Evolutionary conservation across 2,113 vertebrate species (phyloP).

Genomic region (Sprattus sprattus): DNA sequence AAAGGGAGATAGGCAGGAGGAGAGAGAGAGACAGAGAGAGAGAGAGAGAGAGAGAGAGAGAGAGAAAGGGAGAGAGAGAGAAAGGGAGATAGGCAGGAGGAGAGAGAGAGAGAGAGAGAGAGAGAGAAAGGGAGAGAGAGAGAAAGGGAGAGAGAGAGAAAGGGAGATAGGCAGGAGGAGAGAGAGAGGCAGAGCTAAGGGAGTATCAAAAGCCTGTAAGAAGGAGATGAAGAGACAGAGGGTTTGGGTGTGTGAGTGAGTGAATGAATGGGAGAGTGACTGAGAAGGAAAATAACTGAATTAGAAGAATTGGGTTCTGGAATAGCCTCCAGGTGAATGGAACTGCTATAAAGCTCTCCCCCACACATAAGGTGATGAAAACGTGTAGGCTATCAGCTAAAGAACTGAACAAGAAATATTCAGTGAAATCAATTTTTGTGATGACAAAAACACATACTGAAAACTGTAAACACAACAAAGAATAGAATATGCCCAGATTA

Average conservation of each 20-base stretch:
- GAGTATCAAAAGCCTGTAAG: slow-evolving; percentile 36
- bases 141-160: not conserved
- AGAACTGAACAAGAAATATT: not conserved
- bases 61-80: slow-evolving; percentile 45
- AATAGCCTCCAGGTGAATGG: not conserved
- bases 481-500: too few species aligned
- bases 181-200: not conserved
- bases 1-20: not conserved
- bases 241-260: slow-evolving; percentile 1
- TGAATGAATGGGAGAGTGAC: slow-evolving; percentile 27
- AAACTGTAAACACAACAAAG: too few species aligned
- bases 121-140: not conserved
- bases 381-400: not conserved
- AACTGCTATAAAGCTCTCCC: not conserved
- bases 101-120: slow-evolving; percentile 28
- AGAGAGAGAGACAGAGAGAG: slow-evolving; percentile 24
- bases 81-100: too few species aligned
- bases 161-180: not conserved
- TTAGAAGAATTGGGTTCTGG: not conserved
- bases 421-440: not conserved
- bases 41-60: slow-evolving; percentile 43
- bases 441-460: not conserved
- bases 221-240: not conserved
- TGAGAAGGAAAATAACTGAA: slow-evolving; percentile 14
- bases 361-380: not conserved